Base-by-base conservation (phyloP, 2,797 vertebrate species). In the Megaceryle alcyon region DNA sequence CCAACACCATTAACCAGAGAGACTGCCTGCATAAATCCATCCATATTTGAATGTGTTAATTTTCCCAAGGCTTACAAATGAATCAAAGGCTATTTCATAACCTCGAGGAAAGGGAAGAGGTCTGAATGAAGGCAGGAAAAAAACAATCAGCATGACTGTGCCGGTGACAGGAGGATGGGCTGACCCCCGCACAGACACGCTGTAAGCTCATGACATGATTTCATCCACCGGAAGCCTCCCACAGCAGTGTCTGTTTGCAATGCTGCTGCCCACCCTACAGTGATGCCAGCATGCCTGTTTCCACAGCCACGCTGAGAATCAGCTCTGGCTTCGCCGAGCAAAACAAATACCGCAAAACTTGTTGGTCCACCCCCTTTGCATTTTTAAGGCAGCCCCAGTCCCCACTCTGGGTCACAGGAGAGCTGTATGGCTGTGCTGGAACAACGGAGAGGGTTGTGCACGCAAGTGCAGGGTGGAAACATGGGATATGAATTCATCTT, bases 21-120 rank as follows among this genome's bases (percentile, higher is more conserved):
- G 92, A 76, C 93, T 80, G 92, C n/a, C 80, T 93, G 92, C 92
- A 90, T 94, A 93, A 86, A 93, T 72, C 81, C 63, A 46, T 56
- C 51, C 12, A 1, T 29, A 93, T 92, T 88, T 86, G 82, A 96
- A 90, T 82, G 66, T 12, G 25, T 39, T 95, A 17, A 21, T 84
- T 90, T 94, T 84, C 35, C 51, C 80, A 73, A 86, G 86, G 81
- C 70, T 93, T 80, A 82, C 66, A 88, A 86, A 56, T 31, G 31
- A 82, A 70, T 82, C 82, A 94, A 92, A 94, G 76, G 41, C 57
- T 71, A 60, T 80, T 91, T 87, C 53, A 37, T 68, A 84, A 84
- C 73, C 59, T 88, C 73, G 79, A 60, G 88, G 72, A 76, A 79
- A 92, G 26, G 69, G 33, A 88, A 84, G 54, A 63, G 17, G 21